Conservation (phyloP, 2,113 vertebrate species). For the Alosa alosa region DNA sequence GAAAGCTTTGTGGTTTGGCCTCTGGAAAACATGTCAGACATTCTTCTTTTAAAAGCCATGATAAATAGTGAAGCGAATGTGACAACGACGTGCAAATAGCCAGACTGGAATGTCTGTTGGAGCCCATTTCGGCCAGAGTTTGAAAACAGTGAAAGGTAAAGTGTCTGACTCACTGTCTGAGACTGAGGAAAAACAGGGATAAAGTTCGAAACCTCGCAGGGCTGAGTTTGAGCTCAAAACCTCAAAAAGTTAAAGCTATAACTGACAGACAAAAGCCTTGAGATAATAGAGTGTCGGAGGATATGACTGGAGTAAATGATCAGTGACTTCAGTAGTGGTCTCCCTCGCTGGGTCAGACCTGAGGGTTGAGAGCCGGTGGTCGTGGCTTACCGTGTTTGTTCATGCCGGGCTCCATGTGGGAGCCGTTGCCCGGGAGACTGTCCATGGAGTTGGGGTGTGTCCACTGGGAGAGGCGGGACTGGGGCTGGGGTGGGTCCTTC, state of each 20-base stretch:
- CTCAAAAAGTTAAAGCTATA: neutral
- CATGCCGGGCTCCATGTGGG: slow-evolving; percentile 91
- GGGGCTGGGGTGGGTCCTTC: slow-evolving; percentile 94
- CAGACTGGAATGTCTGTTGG: slow-evolving; percentile 29
- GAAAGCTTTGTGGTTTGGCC: neutral
- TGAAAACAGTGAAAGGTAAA: slow-evolving; percentile 24
- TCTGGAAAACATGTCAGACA: slow-evolving; percentile 4
- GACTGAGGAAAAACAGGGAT: slow-evolving; percentile 3
- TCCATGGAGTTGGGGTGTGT: slow-evolving; percentile 96
- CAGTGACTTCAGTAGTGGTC: neutral
- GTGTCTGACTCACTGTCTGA: slow-evolving; percentile 20
- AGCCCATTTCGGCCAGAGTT: neutral
- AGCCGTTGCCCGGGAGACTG: slow-evolving; percentile 84
- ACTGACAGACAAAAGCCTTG: neutral
- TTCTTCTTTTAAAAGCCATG: neutral
- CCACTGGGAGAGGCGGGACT: slow-evolving; percentile 98
- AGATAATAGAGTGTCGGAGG: neutral
- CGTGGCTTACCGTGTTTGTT: slow-evolving; percentile 84
- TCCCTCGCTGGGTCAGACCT: no score
- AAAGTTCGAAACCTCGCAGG: neutral
- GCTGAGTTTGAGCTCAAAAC: neutral
- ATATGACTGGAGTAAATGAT: neutral
- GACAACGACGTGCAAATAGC: slow-evolving; percentile 17
- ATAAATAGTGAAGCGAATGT: neutral
- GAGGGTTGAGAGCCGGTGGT: no score